A percentile compares a stretch with the other conserved stretches of the same genome.
Conservation (phyloP, 1,140 invertebrate species). For the Ladona fulva region DNA sequence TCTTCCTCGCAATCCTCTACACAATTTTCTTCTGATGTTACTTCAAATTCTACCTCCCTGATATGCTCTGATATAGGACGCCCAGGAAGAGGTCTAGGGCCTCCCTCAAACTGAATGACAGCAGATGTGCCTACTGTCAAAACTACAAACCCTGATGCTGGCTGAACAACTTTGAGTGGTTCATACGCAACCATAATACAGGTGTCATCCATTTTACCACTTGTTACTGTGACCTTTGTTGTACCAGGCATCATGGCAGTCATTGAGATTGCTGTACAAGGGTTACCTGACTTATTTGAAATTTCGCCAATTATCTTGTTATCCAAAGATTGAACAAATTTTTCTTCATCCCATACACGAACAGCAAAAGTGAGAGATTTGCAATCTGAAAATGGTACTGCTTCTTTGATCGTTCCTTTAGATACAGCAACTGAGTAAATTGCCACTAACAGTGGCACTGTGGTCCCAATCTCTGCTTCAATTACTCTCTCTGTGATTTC, state of each 20-base stretch:
- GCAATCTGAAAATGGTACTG: not conserved
- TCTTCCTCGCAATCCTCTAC: not conserved
- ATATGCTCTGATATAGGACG: not conserved
- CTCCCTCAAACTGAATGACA: not conserved
- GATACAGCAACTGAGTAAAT: not conserved
- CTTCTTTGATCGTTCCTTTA: not conserved
- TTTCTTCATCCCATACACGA: not conserved
- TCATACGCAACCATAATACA: not conserved
- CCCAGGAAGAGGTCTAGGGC: not conserved
- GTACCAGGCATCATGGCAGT: not conserved
- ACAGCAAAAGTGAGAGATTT: not conserved
- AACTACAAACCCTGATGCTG: not conserved
- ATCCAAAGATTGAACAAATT: not conserved
- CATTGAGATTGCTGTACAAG: not conserved
- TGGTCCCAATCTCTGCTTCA: not conserved
- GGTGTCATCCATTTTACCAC: not conserved
- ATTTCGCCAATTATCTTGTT: not conserved
- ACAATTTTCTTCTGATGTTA: not conserved
- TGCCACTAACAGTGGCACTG: not conserved
- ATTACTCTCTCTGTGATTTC: not conserved
- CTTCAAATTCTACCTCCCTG: not conserved
- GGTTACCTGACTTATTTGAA: not conserved
- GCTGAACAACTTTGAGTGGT: not conserved
- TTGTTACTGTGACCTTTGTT: not conserved
- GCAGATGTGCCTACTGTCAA: not conserved